Evolutionary conservation across 2,113 vertebrate species (phyloP).

Genomic region (Siniperca knerii): DNA sequence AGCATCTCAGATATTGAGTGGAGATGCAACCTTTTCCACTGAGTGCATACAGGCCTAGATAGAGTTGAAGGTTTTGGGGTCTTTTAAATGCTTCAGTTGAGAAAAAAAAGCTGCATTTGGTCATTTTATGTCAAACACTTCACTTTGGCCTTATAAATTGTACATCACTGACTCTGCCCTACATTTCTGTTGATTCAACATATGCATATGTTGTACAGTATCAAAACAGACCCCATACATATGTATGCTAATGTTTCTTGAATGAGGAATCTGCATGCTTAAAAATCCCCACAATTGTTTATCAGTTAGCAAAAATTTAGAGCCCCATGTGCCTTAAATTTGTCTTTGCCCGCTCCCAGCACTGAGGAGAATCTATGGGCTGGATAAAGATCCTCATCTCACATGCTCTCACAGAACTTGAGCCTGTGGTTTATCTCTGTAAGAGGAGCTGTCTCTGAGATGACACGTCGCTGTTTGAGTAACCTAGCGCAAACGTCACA

Average conservation of each 20-base stretch:
- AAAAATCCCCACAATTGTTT: conserved; percentile 38
- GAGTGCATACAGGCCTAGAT: conserved; percentile 1
- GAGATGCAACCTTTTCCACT: conserved; percentile 11
- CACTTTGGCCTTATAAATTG: conserved; percentile 21
- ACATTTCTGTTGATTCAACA: conserved; percentile 49
- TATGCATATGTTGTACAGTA: conserved; percentile 21
- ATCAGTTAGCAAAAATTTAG: conserved; percentile 33
- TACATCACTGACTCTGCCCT: neutral
- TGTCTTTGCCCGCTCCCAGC: conserved; percentile 40
- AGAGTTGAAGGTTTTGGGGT: neutral
- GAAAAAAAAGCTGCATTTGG: neutral
- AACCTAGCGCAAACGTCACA: conserved; percentile 59
- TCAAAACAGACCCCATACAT: conserved; percentile 24
- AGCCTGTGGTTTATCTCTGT: conserved; percentile 57
- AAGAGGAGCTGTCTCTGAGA: conserved; percentile 47
- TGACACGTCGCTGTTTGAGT: conserved; percentile 45
- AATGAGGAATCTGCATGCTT: conserved; percentile 27
- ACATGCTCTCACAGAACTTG: conserved; percentile 51
- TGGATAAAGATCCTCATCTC: conserved; percentile 52
- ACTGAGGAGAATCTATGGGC: conserved; percentile 39
- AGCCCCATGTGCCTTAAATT: conserved; percentile 29
- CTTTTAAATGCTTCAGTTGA: neutral
- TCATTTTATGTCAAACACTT: neutral
- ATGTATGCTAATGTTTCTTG: conserved; percentile 53
- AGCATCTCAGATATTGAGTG: conserved; percentile 21